These are phyloP conservation scores for Akabosia matsudoensis DNA, from an alignment of 1,140 invertebrate species.

Conservation along the genomic window DNA sequence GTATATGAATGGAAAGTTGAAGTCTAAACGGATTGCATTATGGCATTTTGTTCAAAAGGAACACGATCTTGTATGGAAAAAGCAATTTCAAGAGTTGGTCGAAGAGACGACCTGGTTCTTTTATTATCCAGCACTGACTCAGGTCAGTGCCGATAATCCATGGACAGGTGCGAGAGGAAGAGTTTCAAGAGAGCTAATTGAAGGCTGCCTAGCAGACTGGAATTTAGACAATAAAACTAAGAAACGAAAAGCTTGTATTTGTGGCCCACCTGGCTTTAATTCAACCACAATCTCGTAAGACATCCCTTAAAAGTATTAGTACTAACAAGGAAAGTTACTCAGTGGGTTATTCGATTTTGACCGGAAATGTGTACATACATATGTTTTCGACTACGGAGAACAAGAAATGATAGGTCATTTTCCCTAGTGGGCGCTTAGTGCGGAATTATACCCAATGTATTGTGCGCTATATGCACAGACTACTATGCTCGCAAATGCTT, in stretches of 20 bases:
- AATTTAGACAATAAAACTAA: no score
- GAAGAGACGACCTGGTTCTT: background rate
- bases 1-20: background rate
- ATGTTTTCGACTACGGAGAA: no score
- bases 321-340: no score
- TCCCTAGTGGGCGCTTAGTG: no score
- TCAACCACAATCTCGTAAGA: background rate
- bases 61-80: background rate
- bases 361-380: no score
- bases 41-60: background rate
- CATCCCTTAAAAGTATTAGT: no score
- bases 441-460: no score
- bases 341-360: no score
- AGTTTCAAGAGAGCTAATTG: background rate
- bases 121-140: background rate
- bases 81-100: background rate
- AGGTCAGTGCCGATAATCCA: background rate
- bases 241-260: constrained; percentile 9
- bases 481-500: no score
- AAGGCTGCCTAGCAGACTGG: no score
- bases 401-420: no score
- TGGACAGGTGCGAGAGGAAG: background rate
- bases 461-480: no score
- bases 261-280: constrained; percentile 12
- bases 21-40: background rate